A percentile compares a stretch with the other conserved stretches of the same genome.
Conservation (phyloP, 2,113 vertebrate genomes). For the Brachyhypopomus occidentalis region DNA sequence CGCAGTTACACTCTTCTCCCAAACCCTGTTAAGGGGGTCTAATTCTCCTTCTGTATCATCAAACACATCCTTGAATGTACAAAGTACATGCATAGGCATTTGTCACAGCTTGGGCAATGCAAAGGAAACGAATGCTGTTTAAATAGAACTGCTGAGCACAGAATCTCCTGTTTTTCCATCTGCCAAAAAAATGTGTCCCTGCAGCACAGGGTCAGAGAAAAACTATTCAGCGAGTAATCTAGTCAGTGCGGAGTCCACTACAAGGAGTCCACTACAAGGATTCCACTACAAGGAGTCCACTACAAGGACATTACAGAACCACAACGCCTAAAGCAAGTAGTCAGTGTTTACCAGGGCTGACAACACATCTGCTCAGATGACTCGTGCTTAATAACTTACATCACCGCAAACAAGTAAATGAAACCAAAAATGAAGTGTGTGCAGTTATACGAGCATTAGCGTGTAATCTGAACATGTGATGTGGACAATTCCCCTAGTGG, state of each 20-base stretch:
- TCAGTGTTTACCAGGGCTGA: neutral
- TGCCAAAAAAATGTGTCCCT: conserved; percentile 28
- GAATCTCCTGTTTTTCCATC: conserved; percentile 41
- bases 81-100: conserved; percentile 36
- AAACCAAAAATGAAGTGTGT: conserved; percentile 6
- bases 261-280: too few relatives aligned
- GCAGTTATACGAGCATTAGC: neutral
- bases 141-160: conserved; percentile 57
- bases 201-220: conserved; percentile 30
- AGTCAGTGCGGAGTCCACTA: neutral
- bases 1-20: neutral
- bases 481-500: neutral
- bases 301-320: conserved; percentile 9
- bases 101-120: conserved; percentile 15
- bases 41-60: conserved; percentile 27
- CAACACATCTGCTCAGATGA: conserved; percentile 1
- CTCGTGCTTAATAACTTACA: conserved; percentile 5
- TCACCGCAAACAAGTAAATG: neutral
- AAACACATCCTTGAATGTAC: neutral
- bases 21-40: neutral
- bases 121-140: conserved; percentile 52
- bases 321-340: neutral
- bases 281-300: too few relatives aligned
- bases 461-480: too few relatives aligned
- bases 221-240: neutral